Conservation (phyloP, 2,113 vertebrate genomes). For the Scolopax mira region DNA sequence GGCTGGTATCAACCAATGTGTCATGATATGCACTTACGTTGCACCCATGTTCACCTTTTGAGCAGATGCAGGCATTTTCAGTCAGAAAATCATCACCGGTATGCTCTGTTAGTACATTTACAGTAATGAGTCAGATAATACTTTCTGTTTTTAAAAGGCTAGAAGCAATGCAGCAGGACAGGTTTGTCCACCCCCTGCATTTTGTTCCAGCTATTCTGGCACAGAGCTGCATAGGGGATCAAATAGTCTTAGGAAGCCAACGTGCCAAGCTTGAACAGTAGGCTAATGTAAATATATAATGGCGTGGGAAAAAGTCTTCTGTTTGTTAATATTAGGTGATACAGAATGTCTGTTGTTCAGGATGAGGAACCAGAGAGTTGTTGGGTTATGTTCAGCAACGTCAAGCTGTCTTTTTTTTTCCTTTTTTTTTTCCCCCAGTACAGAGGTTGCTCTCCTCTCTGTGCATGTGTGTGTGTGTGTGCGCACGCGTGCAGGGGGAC, state of each 20-base stretch:
- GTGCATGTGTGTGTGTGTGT: background rate
- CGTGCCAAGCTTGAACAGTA: slow-evolving; percentile 34
- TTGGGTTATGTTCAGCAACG: background rate
- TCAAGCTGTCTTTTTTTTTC: background rate
- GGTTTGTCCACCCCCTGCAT: slow-evolving; percentile 74
- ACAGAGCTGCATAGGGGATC: slow-evolving; percentile 42
- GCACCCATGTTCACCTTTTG: slow-evolving; percentile 39
- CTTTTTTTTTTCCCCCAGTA: background rate
- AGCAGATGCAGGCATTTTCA: slow-evolving; percentile 37
- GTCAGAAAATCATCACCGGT: slow-evolving; percentile 18
- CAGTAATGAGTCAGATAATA: slow-evolving; percentile 49
- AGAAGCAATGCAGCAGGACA: slow-evolving; percentile 74
- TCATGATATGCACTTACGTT: slow-evolving; percentile 32
- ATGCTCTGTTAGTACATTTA: slow-evolving; percentile 1
- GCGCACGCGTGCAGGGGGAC: accelerated
- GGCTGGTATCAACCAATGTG: slow-evolving; percentile 48
- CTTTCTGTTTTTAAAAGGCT: slow-evolving; percentile 53
- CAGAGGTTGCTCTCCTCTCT: background rate
- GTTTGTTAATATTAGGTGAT: slow-evolving; percentile 49
- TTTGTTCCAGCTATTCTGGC: slow-evolving; percentile 65
- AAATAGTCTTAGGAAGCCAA: slow-evolving; percentile 48
- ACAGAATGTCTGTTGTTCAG: slow-evolving; percentile 13
- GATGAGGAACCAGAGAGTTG: background rate
- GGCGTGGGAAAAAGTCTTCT: slow-evolving; percentile 38
- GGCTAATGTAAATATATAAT: slow-evolving; percentile 62